Evolutionary conservation across 2,888 invertebrate species (phyloP), one percentile per base, ranked within the genome.

Genomic region (Quadroppia sp.): DNA sequence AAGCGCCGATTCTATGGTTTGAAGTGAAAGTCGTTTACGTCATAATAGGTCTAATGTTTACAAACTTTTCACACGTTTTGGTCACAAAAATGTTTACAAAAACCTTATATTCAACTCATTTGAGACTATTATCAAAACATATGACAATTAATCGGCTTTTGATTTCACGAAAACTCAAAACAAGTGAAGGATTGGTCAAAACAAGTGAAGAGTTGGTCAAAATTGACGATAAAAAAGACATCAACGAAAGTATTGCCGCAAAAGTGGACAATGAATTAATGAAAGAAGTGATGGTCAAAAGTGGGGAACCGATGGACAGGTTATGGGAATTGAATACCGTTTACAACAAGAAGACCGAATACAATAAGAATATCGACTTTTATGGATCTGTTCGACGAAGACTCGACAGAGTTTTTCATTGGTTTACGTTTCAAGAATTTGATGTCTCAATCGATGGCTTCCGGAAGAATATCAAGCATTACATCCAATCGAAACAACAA

Each of bases 361-460:
- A 50, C 50, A 50, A 50, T 20, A 50, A 20, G 7, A 2, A 36
- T 9, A 17, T 30, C 2, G 59, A 59, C 17, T 17, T 7, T 7
- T 59, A 30, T 28, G 6, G 9, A 4, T 7, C 36, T 30, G 59
- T 9, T 6, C 28, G 25, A 15, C 25, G 59, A 30, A 9, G 20
- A 9, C 17, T 45, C 6, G 23, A 53, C 13, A 59, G 30, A 30
- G 30, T 11, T 6, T 3, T 9, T 6, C 20, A 20, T 20, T 7
- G 3, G 9, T 20, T 36, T 36, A 7, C 36, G 9, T 23, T 53
- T 53, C 6, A 7, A 20, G 20, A 3, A 3, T 15, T 4, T 20
- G 53, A 42, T 40, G 73, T 64, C 36, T 73, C 73, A 6, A 36
- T 50, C 3, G 6, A 11, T 1, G 73, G 40, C 17, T 13, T 73